Evolutionary conservation across 2,797 vertebrate species (phyloP), one percentile per base, ranked within the genome.

Genomic region (Urocyon cinereoargenteus): DNA sequence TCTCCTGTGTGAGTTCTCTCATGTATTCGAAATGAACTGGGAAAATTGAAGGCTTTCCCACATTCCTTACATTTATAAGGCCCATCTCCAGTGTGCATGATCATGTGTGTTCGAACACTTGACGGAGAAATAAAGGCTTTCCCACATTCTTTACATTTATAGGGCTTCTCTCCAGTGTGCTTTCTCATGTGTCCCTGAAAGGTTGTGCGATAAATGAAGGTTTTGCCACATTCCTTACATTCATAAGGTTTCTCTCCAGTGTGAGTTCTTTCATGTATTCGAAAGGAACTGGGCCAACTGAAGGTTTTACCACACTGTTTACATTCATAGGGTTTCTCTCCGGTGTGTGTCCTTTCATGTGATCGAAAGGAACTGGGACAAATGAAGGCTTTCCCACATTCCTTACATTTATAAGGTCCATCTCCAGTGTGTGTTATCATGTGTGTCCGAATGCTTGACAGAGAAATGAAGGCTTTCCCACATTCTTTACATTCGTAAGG

Each of bases 281-380:
- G 19, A 34, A 87, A 87, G 59, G 94, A 95, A 83, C 77, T 92
- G 77, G 93, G 93, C 70, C 86, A 90, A 66, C 86, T 94, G 51
- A 85, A 94, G 81, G 91, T 84, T 85, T 90, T 94, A 26, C 93
- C 93, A 78, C 93, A 94, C 31, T 94, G 86, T 13, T 77, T 77
- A 68, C 93, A 94, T 75, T 68, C 70, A 49, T 93, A 93, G 26
- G 83, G 83, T 24, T 91, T 93, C 66, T 81, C 92, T 61, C 92
- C 92, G 10, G 92, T 92, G 86, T 95, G 94, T 55, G 64, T 94
- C 53, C 73, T 95, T 72, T 95, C 88, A 72, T 95, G 94, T 26
- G 81, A 85, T 51, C 18, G 2, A 78, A 94, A 94, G 6, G 87
- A 85, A 61, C 81, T 94, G 24, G 81, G 93, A 85, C 81, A 90